Evolutionary conservation across 2,797 vertebrate genomes (phyloP).

Genomic region (Malurus leucopterus): DNA sequence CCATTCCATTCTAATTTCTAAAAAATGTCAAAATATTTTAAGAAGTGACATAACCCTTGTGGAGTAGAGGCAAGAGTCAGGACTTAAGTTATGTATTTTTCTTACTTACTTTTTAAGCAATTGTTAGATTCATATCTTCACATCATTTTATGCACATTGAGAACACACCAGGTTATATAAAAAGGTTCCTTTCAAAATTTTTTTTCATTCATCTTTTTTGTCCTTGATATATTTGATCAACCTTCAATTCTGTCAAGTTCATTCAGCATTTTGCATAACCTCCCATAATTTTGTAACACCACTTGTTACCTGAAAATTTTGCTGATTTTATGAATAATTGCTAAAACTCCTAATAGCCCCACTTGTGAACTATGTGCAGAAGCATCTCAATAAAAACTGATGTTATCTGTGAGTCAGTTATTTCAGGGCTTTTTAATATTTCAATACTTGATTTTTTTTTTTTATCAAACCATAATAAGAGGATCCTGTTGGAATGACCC

Average conservation of each 20-base stretch:
- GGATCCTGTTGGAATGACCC: neutral
- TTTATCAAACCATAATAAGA: neutral
- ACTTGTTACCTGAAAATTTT: neutral
- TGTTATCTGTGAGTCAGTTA: slow-evolving; percentile 6
- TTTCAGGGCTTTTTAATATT: neutral
- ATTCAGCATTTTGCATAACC: neutral
- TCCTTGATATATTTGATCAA: neutral
- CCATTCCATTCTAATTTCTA: neutral
- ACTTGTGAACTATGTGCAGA: neutral
- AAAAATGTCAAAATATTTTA: neutral
- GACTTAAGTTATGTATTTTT: neutral
- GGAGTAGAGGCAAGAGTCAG: neutral
- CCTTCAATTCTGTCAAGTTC: neutral
- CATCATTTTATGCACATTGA: neutral
- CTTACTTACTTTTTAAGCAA: neutral
- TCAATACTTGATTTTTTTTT: neutral
- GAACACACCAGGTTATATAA: neutral
- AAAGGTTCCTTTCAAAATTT: neutral
- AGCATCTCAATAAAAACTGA: neutral
- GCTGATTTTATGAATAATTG: slow-evolving; percentile 3
- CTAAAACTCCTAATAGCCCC: neutral
- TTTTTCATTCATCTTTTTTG: neutral
- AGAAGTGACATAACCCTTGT: neutral
- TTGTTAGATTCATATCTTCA: neutral
- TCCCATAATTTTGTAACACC: neutral